Base-by-base conservation (phyloP, 2,797 vertebrate species). In the Microctenopoma stevenorrisi region DNA sequence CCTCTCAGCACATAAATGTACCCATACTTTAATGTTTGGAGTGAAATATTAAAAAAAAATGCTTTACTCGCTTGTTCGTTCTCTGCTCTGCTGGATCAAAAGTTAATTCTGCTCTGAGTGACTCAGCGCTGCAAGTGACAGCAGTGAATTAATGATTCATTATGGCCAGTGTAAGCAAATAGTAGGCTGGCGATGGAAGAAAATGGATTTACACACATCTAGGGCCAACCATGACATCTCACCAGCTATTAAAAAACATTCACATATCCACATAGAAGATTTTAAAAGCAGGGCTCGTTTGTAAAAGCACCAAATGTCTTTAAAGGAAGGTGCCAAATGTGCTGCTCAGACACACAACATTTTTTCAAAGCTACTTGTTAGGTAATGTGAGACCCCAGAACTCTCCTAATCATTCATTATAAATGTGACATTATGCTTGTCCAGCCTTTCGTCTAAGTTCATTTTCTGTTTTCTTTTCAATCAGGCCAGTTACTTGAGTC, bases 131-230 rank as follows among this genome's bases (percentile, higher is more conserved):
- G 83, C 85, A 64, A 86, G 85, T 87, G 87, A 91, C 83, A 81
- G 91, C 75, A 25, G 68, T 66, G 71, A 89, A 93, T 93, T 88
- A 94, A 93, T 94, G 90, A 84, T 91, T 92, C 93, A 92, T 93
- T 91, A 92, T 76, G 72, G 80, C 70, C 80, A 87, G 76, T 88
- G 83, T 92, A 93, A 92, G 91, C 90, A 91, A 89, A 89, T 68
- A 84, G 79, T 59, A 52, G 86, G 66, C 56, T 61, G 40, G 75
- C 68, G 88, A 91, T 79, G 82, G 80, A 71, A 70, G 81, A 81
- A 87, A 93, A 90, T 91, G 83, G 87, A 90, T 90, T 90, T 78
- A 79, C 63, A 83, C 76, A 74, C 74, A 78, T 79, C 72, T 65
- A 66, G 16, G 12, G 81, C 89, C 87, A 90, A 86, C 78, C 83